phyloP scores from a whole-genome alignment of 2,888 invertebrate species.

The Ditula angustiorana region DNA sequence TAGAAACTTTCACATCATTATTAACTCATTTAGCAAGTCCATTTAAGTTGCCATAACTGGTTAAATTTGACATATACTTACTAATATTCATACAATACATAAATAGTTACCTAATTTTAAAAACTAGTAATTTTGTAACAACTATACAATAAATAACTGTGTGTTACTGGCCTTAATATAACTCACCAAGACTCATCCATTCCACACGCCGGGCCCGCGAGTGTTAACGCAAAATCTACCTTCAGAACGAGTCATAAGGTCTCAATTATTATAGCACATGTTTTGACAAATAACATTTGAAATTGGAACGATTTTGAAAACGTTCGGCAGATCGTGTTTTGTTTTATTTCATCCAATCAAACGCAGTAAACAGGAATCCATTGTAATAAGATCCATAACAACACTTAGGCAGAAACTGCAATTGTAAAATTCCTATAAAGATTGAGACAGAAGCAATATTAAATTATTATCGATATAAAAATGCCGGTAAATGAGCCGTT shows the following conservation, averaged over 20 bases:
- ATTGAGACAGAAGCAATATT: conserved; percentile 19
- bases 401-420: conserved; percentile 4
- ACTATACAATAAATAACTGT: not conserved
- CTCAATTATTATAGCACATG: conserved; percentile 8
- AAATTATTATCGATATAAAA: not conserved
- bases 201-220: conserved; percentile 1
- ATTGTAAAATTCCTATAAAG: conserved; percentile 38
- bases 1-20: not conserved
- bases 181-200: conserved; percentile 12
- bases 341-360: conserved; percentile 6
- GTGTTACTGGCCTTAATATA: conserved; percentile 34
- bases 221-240: conserved; percentile 11
- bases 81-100: not conserved
- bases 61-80: not conserved
- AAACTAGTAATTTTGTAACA: not conserved
- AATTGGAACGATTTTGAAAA: conserved; percentile 3
- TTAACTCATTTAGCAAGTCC: not conserved
- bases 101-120: too few species aligned
- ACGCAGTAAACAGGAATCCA: conserved; percentile 12
- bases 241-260: conserved; percentile 30
- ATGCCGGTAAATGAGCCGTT: conserved; percentile 4
- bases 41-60: not conserved
- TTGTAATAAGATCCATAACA: conserved; percentile 16
- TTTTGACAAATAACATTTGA: not conserved
- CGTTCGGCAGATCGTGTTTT: not conserved